These are phyloP conservation scores for Pachyseris speciosa DNA, from an alignment of 64 coral and sea anemone genomes.

Conservation along the genomic window DNA sequence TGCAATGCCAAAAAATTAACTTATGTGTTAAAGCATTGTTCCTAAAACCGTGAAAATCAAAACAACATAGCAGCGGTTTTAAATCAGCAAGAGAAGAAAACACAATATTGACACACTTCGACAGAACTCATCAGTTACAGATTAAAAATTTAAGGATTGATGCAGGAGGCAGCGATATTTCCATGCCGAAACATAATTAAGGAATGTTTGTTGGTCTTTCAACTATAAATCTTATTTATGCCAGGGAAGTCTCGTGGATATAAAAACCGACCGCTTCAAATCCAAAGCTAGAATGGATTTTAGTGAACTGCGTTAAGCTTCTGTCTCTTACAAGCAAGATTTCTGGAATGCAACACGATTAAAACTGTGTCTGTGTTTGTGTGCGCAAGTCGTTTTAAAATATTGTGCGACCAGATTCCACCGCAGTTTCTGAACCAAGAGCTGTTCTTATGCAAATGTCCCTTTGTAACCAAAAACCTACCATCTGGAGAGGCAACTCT, in stretches of 20 bases:
- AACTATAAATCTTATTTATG: not conserved
- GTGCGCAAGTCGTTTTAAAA: not conserved
- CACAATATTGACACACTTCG: not conserved
- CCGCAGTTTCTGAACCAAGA: not conserved
- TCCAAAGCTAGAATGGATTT: constrained; percentile 7
- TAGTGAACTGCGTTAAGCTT: too few relatives aligned
- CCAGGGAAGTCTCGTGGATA: not conserved
- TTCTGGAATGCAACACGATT: not conserved
- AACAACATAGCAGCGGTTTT: not conserved
- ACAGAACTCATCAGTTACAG: not conserved
- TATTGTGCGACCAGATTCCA: not conserved
- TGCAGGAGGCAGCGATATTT: not conserved
- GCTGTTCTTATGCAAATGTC: constrained; percentile 19
- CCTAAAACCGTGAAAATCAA: not conserved
- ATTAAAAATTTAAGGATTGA: not conserved
- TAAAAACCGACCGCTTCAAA: constrained; percentile 1
- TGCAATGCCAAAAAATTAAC: constrained; percentile 9
- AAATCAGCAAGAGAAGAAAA: not conserved
- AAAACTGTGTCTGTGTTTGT: not conserved
- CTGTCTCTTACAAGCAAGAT: not conserved
- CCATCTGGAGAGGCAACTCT: constrained; percentile 5
- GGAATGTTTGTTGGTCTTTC: not conserved
- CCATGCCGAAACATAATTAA: not conserved
- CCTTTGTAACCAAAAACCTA: constrained; percentile 7
- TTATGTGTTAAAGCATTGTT: not conserved